These are phyloP conservation scores for Lydus trimaculatus DNA, from an alignment of 2,888 invertebrate genomes.

Conservation along the genomic window DNA sequence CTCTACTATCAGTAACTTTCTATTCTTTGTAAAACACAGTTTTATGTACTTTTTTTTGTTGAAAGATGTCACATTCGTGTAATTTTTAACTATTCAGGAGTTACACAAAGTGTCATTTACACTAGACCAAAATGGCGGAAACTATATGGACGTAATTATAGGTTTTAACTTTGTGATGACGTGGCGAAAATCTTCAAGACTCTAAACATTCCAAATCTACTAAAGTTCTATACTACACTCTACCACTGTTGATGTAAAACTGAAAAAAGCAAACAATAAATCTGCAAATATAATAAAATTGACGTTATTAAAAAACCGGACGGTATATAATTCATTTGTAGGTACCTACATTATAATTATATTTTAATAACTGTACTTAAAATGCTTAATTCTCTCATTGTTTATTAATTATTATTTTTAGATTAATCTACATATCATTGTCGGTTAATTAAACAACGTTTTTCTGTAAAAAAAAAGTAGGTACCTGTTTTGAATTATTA, in stretches of 20 bases:
- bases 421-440: background rate
- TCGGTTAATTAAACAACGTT: background rate
- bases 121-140: background rate
- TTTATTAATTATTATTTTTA: background rate
- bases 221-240: too few species aligned
- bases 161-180: background rate
- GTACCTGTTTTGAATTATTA: background rate
- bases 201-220: background rate
- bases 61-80: too few species aligned
- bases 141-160: too few species aligned
- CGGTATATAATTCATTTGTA: background rate
- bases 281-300: background rate
- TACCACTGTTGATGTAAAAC: background rate
- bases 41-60: too few species aligned
- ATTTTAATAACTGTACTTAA: background rate
- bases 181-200: background rate
- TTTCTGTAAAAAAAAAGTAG: too few species aligned
- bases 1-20: too few species aligned
- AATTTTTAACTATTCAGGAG: too few species aligned
- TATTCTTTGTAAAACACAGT: too few species aligned
- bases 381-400: background rate
- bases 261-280: background rate
- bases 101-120: background rate
- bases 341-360: background rate
- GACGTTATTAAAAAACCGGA: slow-evolving; percentile 27